Conservation (phyloP, 2,797 vertebrate genomes). For the Onychomys leucogaster region DNA sequence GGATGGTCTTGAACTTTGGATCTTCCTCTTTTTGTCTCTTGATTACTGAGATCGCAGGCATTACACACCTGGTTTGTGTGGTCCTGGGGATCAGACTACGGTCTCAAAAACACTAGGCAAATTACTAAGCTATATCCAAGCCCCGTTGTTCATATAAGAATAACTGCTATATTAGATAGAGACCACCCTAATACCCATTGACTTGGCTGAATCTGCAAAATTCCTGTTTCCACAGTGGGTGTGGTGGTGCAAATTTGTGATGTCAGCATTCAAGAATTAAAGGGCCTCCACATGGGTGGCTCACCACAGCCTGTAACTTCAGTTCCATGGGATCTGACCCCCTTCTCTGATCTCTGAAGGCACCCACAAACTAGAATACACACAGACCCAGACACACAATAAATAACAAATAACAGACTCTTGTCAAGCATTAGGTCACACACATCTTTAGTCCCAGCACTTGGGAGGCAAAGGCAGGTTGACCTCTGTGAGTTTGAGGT, state of each 20-base stretch:
- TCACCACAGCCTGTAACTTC: neutral
- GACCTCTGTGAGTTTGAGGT: neutral
- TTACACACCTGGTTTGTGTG: neutral
- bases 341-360: neutral
- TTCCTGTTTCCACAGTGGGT: neutral
- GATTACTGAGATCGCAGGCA: too few species aligned
- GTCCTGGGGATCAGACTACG: neutral
- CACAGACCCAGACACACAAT: neutral
- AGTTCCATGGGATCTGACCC: neutral
- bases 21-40: too few species aligned
- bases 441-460: neutral
- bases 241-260: neutral
- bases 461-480: neutral
- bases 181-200: neutral
- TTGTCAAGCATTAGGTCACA: neutral
- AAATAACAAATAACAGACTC: neutral
- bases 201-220: neutral
- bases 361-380: neutral
- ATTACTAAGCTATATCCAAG: neutral
- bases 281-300: neutral
- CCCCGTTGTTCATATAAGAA: neutral
- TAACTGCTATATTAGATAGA: neutral
- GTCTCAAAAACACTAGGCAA: neutral
- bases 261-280: neutral
- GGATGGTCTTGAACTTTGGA: neutral